These are phyloP conservation scores for Drosophila pseudoananassae DNA, from an alignment of 1,140 invertebrate genomes.

Conservation along the genomic window DNA sequence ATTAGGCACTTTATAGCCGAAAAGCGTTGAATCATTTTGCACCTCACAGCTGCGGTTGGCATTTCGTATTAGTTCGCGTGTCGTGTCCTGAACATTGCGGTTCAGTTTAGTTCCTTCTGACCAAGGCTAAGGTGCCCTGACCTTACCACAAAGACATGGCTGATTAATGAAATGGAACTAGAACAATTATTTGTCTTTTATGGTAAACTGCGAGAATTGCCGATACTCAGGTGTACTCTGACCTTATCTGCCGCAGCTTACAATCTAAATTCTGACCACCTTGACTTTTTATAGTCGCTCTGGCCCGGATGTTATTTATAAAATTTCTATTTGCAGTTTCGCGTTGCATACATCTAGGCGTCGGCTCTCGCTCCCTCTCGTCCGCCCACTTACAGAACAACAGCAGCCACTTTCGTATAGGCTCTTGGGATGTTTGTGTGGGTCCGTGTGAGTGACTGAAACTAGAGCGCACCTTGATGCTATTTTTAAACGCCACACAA, in stretches of 20 bases:
- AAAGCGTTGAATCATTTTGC: slow-evolving; percentile 61
- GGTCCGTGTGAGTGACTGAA: slow-evolving; percentile 41
- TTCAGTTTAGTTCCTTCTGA: slow-evolving; percentile 28
- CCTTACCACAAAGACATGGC: slow-evolving; percentile 10
- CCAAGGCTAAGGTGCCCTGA: slow-evolving; percentile 31
- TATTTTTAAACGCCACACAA: slow-evolving; percentile 70
- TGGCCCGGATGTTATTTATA: slow-evolving; percentile 57
- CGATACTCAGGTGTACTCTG: neutral
- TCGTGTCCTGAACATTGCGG: slow-evolving; percentile 26
- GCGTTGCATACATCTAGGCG: slow-evolving; percentile 30
- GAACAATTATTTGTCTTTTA: slow-evolving; percentile 4
- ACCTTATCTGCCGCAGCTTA: neutral
- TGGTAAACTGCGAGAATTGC: too few species aligned
- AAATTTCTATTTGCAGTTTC: slow-evolving; percentile 65
- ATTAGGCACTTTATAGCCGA: slow-evolving; percentile 58
- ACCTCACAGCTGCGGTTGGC: slow-evolving; percentile 40
- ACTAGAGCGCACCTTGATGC: slow-evolving; percentile 77
- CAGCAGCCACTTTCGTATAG: slow-evolving; percentile 56
- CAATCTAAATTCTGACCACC: neutral
- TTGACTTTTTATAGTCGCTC: neutral
- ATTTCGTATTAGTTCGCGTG: slow-evolving; percentile 55
- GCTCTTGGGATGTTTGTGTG: slow-evolving; percentile 26
- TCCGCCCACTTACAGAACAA: slow-evolving; percentile 40
- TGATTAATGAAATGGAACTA: slow-evolving; percentile 7
- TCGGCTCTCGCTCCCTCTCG: slow-evolving; percentile 1